A percentile compares a stretch with the other conserved stretches of the same genome.
Conservation (phyloP, 2,888 invertebrate genomes). For the Drosophila crucigera region DNA sequence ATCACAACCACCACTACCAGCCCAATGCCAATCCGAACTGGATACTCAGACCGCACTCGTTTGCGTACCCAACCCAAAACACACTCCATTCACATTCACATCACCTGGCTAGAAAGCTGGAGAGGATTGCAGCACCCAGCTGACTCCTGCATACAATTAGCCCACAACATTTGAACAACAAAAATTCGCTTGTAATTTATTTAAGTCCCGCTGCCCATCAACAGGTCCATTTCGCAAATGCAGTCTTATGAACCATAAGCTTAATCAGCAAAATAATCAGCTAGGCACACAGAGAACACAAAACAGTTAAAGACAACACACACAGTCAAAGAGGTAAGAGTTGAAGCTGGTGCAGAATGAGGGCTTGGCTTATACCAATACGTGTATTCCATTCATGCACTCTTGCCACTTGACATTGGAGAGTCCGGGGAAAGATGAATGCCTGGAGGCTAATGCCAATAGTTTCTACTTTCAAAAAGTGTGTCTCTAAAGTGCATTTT, state of each 20-base stretch:
- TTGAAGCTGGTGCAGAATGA: conserved; percentile 8
- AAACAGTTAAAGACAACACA: conserved; percentile 24
- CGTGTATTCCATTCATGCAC: conserved; percentile 22
- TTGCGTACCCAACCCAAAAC: conserved; percentile 54
- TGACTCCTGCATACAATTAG: conserved; percentile 76
- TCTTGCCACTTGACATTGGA: conserved; percentile 34
- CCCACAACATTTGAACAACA: conserved; percentile 69
- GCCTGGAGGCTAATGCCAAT: conserved; percentile 1
- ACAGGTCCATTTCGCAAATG: conserved; percentile 49
- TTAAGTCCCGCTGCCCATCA: conserved; percentile 58
- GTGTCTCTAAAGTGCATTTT: not conserved
- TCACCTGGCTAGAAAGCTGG: conserved; percentile 13
- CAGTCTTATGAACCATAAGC: conserved; percentile 74
- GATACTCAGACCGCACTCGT: conserved; percentile 34
- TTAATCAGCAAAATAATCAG: conserved; percentile 72
- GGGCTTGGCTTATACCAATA: conserved; percentile 31
- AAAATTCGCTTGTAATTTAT: conserved; percentile 71
- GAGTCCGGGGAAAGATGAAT: conserved; percentile 26
- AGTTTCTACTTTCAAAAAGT: conserved; percentile 9
- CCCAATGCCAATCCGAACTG: conserved; percentile 20
- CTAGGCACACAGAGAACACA: conserved; percentile 24
- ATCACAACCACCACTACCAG: not conserved
- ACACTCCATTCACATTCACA: conserved; percentile 64
- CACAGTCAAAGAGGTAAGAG: conserved; percentile 16
- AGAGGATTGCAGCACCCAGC: conserved; percentile 26